These are phyloP conservation scores for Dicyrtoma fusca DNA, from an alignment of 2,888 invertebrate genomes.

Conservation along the genomic window DNA sequence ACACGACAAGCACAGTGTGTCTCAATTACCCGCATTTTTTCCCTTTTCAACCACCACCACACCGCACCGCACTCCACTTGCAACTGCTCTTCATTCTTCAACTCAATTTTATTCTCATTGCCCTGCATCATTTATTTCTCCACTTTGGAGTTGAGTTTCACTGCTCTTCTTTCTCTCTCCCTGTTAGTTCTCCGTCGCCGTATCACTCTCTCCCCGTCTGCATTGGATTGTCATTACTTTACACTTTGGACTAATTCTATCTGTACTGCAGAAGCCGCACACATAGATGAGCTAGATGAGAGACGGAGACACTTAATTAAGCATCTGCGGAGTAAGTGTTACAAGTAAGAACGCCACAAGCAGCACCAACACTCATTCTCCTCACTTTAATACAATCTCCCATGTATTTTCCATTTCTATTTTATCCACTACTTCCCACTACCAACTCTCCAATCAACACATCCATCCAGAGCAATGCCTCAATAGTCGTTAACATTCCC, in stretches of 20 bases:
- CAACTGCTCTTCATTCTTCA: no score
- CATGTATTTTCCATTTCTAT: no score
- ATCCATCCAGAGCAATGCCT: no score
- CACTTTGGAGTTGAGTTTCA: no score
- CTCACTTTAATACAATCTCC: no score
- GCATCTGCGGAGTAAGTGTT: slow-evolving; percentile 16
- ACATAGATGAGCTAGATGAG: slow-evolving; percentile 27
- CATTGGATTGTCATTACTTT: slow-evolving; percentile 36
- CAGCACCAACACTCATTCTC: no score
- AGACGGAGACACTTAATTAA: slow-evolving; percentile 32
- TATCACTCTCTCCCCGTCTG: no score
- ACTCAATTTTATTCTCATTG: slow-evolving; percentile 2
- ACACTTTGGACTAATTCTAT: slow-evolving; percentile 40
- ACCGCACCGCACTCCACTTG: no score
- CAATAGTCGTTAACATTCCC: no score
- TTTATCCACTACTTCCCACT: no score
- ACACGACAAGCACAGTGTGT: slow-evolving; percentile 6
- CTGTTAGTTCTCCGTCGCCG: neutral
- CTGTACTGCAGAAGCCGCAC: slow-evolving; percentile 25
- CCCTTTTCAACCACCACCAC: neutral
- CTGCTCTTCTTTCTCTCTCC: neutral
- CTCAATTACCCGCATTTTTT: slow-evolving; percentile 46
- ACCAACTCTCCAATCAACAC: no score
- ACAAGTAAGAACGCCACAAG: neutral
- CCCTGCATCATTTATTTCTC: slow-evolving; percentile 32